These are phyloP conservation scores for Grammomys dolichurus DNA, from an alignment of 2,113 vertebrate species.

Conservation along the genomic window DNA sequence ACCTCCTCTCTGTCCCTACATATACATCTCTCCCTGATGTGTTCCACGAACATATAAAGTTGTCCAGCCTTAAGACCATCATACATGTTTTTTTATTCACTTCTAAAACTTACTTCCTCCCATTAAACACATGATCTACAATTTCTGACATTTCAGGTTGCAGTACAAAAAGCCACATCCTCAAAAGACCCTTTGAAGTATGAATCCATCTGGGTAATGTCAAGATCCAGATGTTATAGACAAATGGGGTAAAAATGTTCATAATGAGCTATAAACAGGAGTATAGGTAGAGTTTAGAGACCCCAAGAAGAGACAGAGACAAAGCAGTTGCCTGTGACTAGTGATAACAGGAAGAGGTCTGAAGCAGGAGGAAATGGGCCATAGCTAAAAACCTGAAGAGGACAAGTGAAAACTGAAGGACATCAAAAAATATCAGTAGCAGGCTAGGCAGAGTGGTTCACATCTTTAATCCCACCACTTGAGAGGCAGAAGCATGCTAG, in stretches of 20 bases:
- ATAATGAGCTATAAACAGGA: not conserved
- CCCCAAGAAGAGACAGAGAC: not conserved
- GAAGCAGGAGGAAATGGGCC: not conserved
- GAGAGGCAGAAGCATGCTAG: not conserved
- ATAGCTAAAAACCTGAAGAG: not conserved
- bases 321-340: rapidly evolving
- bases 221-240: conserved; percentile 22
- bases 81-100: conserved; percentile 13
- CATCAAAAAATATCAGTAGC: not conserved
- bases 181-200: conserved; percentile 27
- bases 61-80: not conserved
- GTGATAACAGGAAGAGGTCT: not conserved
- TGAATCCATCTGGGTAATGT: not conserved
- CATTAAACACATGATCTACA: conserved; percentile 1
- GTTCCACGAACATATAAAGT: not conserved
- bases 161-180: conserved; percentile 50
- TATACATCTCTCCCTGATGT: not conserved
- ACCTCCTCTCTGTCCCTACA: not conserved
- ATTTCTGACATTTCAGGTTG: conserved; percentile 44
- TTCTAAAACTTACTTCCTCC: conserved; percentile 30
- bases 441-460: not conserved
- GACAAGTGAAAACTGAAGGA: not conserved
- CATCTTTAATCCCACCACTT: not conserved
- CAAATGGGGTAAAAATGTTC: not conserved
- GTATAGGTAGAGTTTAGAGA: not conserved